Evolutionary conservation across 2,113 vertebrate genomes (phyloP), one percentile per base, ranked within the genome.

Genomic region (Lasiurus borealis): DNA sequence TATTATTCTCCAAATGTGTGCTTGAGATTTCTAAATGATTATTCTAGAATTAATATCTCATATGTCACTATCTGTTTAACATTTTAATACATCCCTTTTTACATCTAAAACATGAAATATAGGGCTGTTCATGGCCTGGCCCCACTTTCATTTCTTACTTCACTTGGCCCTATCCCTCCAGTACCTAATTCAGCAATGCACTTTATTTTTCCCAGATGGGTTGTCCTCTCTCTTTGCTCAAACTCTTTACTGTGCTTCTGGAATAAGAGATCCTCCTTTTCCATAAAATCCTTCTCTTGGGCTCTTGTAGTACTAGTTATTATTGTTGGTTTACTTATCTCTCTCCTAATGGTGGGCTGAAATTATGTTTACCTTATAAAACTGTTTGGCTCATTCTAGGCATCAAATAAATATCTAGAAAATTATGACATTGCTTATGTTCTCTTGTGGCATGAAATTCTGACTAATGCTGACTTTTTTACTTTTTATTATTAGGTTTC

Each of bases 401-500:
- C 9, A 40, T 3, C 34, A 12, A 90, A 2, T 29, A 71, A 64
- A 44, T 88, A 78, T 40, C 25, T 64, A 29, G 71, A 87, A 90
- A 78, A 29, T 44, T 3, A 19, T 66, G 23, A 4, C 40, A 13
- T n/a, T 59, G 71, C 21, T 78, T 64, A 57, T 62, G 29, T 71
- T 86, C 59, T 27, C 21, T 48, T 57, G 8, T 36, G 36, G 15
- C 9, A 44, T n/a, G 57, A 11, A 72, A 84, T 80, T 88, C 85
- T 91, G 93, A 71, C 23, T 81, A 71, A 72, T 88, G 13, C 31
- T 94, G 16, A 44, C 23, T n/a, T 64, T 71, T 68, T 93, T 34
- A 85, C 25, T 62, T 94, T 86, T 62, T 59, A 21, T 75, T 44
- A 13, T 75, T 7, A 23, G 73, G 11, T 82, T 96, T 93, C 23